Evolutionary conservation across 2,113 vertebrate genomes (phyloP), one percentile per base, ranked within the genome.

Genomic region (Protomyctophum bolini): DNA sequence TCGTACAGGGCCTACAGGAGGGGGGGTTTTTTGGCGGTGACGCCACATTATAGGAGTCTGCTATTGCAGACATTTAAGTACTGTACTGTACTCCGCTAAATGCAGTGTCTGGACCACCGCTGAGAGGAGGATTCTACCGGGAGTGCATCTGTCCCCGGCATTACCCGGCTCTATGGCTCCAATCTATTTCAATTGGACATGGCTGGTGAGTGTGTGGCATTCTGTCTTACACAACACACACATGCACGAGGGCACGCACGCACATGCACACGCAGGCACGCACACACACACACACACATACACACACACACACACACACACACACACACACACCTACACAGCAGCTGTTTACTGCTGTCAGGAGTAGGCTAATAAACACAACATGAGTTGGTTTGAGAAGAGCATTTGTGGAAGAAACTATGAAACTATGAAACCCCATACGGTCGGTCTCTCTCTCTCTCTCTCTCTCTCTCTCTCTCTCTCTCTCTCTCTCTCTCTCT

Each of bases 141-240:
- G 60, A 14, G 77, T 55, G 79, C 83, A 49, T 48, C 68, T 76
- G 75, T 78, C 61, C 76, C 62, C 69, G 67, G 51, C 72, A 77
- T 76, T 62, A 87, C 74, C 76, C 45, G 74, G 68, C 62, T 76
- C 74, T 68, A 73, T 11, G 72, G 79, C 82, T 84, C 82, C 85
- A 88, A 88, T 90, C 85, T 90, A 87, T 87, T 87, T 66, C 81
- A 75, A 89, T 89, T 89, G 83, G 88, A 88, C 84, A 88, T 78
- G 88, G 88, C 88, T 89, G 81, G 74, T 45, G 76, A 69, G 68
- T 70, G 67, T 73, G 82, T 74, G 70, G 73, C 79, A 48, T 64
- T 41, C 49, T 50, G 21, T 33, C 15, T 52, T 41, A 41, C 33
- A 41, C 33, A 41, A 68, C 48, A 29, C 67, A 59, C 59, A 66